Base-by-base conservation (phyloP, 2,113 vertebrate genomes). In the Condylura cristata region DNA sequence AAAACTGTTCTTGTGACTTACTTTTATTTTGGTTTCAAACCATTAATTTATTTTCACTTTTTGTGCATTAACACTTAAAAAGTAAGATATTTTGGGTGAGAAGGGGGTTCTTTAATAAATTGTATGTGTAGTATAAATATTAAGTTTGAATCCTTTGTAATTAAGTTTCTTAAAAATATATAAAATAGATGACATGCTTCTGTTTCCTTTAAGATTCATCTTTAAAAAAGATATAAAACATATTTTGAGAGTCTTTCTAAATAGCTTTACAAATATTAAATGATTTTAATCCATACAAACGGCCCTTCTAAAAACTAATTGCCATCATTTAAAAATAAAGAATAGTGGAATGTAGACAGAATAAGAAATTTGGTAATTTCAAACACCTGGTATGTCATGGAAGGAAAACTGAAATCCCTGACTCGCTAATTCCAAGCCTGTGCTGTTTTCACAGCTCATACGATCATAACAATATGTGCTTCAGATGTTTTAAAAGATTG, bases 11-110 rank as follows among this genome's bases (percentile, higher is more conserved):
- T 51, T 87, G 56, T 68, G 7, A 34, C 17, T 92, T 53, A 80
- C 46, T 91, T 86, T 93, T 58, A 76, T 46, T 93, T 93, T 90
- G 76, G 32, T 76, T 95, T 91, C 34, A 84, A 56, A 28, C 32
- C 85, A 34, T 53, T 56, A 63, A 66, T 48, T 14, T 65, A 53
- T 4, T 72, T 39, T 48, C 16, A 72, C 4, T 14, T 8, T 56
- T 10, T 56, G 24, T 6, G 48, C 1, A 80, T 5, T 5, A 39
- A 0, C 0, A 32, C 68, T 95, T 66, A 4, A 86, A 46, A 92
- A 83, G 14, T 37, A 74, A 1, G 0, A 2, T 53, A 17, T 44
- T 26, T 17, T 53, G n/a, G 53, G 5, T 5, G 18, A 8, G 20
- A 24, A 5, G 51, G 53, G 7, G 20, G 17, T 6, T 20, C 53